Evolutionary conservation across 1,140 invertebrate genomes (phyloP), one percentile per base, ranked within the genome.

Genomic region (Steinernema khuongi): DNA sequence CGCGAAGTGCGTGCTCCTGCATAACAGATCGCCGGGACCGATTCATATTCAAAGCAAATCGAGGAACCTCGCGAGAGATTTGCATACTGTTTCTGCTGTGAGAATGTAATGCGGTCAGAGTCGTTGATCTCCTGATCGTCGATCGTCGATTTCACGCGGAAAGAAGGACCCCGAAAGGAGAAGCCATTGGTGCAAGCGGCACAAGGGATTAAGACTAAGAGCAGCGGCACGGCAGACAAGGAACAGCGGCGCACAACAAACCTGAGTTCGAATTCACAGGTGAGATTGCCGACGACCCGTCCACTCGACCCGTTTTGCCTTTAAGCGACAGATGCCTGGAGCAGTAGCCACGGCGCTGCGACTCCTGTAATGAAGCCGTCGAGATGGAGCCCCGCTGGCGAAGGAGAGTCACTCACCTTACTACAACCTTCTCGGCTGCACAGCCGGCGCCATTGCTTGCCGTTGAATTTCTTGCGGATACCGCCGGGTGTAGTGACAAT

Each of bases 381-480:
- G 30, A 50, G 11, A 11, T 4, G 31, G 26, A 17, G 66, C 50
- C 14, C 22, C 11, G 7, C 14, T 43, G n/a, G 22, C 31, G 31
- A 50, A 67, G 22, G 43, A 68, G 44, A 73, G n/a, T 31, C 31
- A 68, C 68, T n/a, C 60, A 77, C 76, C 76, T 98, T 98, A n/a
- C 90, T 92, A 87, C 96, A 99, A 71, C 92, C 92, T 85, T 94
- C 92, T 86, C 92, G 93, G 74, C 93, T 94, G 86, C 94, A 97
- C 43, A 99, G 89, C 81, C 96, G 89, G 77, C 96, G 89, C 96
- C 96, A 98, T 85, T 98, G 96, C 88, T 98, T 98, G 1, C 96
- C 96, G 88, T 99, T 99, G 86, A 96, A 99, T 88, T 98, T 98
- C 88, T 98, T 98, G 1, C 94, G 88, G 79, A 98, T 94, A 77